Evolutionary conservation across 2,797 vertebrate species (phyloP), one percentile per base, ranked within the genome.

Genomic region (Gallinago solitaria): DNA sequence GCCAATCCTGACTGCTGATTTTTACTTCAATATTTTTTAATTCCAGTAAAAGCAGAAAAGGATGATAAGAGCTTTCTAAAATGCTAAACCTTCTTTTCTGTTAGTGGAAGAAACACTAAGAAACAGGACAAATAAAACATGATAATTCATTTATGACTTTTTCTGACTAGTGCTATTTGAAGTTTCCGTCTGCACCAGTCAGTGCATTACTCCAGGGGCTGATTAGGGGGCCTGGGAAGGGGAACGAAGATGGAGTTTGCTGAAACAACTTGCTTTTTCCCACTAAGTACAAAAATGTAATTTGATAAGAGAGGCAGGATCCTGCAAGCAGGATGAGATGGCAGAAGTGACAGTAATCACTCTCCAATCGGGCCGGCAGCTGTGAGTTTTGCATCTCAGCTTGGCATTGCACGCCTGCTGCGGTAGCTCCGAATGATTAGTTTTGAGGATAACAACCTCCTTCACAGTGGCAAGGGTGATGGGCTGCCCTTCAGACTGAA

Each of bases 401-500:
- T 15, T 57, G 73, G 71, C 82, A 47, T 85, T 17, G 20, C 73
- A 51, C 0, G 4, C 73, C 61, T 48, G 16, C 68, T 81, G 60
- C 8, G 3, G 16, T 68, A 71, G 64, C 78, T 94, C 75, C 18
- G 6, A 91, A 87, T 92, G 90, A 93, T 89, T 67, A 50, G 94
- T 95, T 94, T 87, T 89, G 91, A 86, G 50, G 77, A 53, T 83
- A 96, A 93, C 45, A 94, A 39, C 76, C 41, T 81, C 81, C 59
- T 95, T 91, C 5, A 2, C 24, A 64, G 87, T 51, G 37, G 65
- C 70, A 74, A 70, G 93, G 79, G 75, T 83, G 94, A 97, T 59
- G 97, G 97, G 83, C 48, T 93, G 70, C 93, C 97, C 96, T 97
- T 98, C 96, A 89, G 83, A 97, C 74, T 94, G 96, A 94, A 94